These are phyloP conservation scores for Ailurus styani DNA, from an alignment of 2,113 vertebrate species.

Conservation along the genomic window DNA sequence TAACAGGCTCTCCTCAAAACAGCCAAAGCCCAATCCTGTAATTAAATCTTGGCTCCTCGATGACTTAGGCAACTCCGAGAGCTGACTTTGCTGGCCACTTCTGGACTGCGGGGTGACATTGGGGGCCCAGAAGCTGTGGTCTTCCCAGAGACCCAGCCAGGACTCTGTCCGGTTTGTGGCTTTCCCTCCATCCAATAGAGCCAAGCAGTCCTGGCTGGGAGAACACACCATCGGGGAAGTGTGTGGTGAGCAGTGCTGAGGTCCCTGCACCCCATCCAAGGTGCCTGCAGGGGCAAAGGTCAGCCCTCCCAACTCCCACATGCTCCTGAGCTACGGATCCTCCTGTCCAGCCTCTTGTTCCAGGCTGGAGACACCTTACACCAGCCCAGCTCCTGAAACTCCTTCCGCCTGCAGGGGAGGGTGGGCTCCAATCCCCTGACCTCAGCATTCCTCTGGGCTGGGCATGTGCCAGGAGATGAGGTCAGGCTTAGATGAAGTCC, in stretches of 20 bases:
- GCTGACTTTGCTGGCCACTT: background rate
- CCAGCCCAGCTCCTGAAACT: background rate
- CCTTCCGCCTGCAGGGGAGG: background rate
- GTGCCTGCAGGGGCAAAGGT: background rate
- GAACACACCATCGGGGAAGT: background rate
- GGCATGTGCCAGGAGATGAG: background rate
- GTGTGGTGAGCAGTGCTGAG: background rate
- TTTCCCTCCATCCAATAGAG: background rate
- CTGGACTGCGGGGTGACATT: background rate
- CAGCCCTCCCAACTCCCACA: background rate
- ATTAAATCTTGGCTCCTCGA: conserved; percentile 20
- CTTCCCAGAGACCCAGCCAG: background rate
- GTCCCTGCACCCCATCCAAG: too few relatives aligned
- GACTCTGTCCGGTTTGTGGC: background rate
- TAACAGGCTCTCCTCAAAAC: background rate
- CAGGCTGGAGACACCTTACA: background rate
- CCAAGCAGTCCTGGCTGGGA: background rate
- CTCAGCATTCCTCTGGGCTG: background rate
- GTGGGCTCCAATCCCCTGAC: background rate
- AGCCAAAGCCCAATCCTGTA: conserved; percentile 16
- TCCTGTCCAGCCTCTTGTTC: background rate
- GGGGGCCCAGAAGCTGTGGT: background rate
- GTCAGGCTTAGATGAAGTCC: background rate
- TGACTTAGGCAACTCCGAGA: background rate
- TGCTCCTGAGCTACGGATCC: too few relatives aligned